Evolutionary conservation across 64 coral and sea anemone species (phyloP), one percentile per base, ranked within the genome.

Genomic region (Montipora foliosa): DNA sequence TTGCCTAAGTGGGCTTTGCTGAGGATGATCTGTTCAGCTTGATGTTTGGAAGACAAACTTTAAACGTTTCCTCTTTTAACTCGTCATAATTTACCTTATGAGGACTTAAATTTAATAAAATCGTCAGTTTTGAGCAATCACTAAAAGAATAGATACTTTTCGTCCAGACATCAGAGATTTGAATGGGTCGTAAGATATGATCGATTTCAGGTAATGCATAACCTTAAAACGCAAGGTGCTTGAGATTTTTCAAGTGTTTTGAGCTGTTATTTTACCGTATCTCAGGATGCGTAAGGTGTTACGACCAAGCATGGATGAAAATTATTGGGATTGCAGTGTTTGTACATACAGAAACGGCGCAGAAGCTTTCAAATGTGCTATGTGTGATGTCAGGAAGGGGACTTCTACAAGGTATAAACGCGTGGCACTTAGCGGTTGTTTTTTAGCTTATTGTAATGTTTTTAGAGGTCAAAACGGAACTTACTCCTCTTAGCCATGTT

Each of bases 361-460:
- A 22, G 97, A 99, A 92, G 94, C 97, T 29, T 99, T 99, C 72
- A 99, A 99, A 89, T 99, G 97, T 51, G 76, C 81, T 44, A 96
- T 99, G 97, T 99, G 97, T 88, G 97, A 99, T 89, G 97, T 99
- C 0, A 91, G 97, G 13, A 99, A 99, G 75, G 97, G 97, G 4
- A 99, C 97, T 17, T 99, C 97, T 5, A 99, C 97, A 22, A 90
- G 97, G 97, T 99, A 64, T 11, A 57, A 57, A 94, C 81, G 81
- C 61, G 81, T 84, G 81, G 81, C 81, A 84, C 14, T 84, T 12
- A 64, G 59, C 44, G n/a, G 47, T 67, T 69, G 25, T 84, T 84
- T 68, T 55, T 48, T 68, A 14, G 74, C 74, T 37, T 37, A 64
- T 68, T 67, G 59, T 69, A 12, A 16, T 64, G 12, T 4, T 29